Percentiles rank a stretch among this genome's conserved stretches.
Evolutionary conservation across 2,888 invertebrate species (phyloP).

Genomic region (Melinaea menophilus): DNA sequence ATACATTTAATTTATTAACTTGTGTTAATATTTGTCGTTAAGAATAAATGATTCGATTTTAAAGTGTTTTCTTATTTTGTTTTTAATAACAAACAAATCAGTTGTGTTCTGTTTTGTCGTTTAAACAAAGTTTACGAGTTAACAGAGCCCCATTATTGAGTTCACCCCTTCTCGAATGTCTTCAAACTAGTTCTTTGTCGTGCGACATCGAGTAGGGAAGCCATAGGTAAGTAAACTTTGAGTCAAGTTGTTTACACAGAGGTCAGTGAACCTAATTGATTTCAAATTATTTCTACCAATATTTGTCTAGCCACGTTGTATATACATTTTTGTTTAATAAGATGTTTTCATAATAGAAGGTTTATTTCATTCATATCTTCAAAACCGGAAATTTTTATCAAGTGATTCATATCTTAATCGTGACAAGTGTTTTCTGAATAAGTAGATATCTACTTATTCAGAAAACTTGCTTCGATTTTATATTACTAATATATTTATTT

Average conservation of each 20-base stretch:
- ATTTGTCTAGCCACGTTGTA: not conserved
- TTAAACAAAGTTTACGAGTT: not conserved
- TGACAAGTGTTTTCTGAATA: not conserved
- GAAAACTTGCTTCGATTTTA: not conserved
- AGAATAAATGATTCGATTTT: constrained; percentile 37
- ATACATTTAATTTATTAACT: constrained; percentile 32
- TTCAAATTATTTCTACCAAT: not conserved
- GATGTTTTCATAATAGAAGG: too few species aligned
- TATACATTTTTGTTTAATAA: too few species aligned
- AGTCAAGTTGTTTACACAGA: not conserved
- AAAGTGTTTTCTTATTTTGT: constrained; percentile 10
- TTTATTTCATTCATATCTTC: not conserved
- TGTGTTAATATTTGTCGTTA: constrained; percentile 35
- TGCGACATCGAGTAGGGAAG: constrained; percentile 1
- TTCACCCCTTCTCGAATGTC: not conserved
- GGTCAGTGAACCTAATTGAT: not conserved
- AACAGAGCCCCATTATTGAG: constrained; percentile 2
- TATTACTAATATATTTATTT: not conserved
- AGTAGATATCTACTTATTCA: not conserved
- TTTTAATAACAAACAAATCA: not conserved
- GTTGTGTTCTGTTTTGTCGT: too few species aligned
- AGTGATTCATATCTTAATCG: not conserved
- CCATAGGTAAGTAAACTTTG: not conserved
- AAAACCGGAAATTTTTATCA: not conserved
- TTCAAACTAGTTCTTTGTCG: not conserved